phyloP scores from a whole-genome alignment of 1,140 invertebrate species.

The Pseudomyrmex dendroicus region DNA sequence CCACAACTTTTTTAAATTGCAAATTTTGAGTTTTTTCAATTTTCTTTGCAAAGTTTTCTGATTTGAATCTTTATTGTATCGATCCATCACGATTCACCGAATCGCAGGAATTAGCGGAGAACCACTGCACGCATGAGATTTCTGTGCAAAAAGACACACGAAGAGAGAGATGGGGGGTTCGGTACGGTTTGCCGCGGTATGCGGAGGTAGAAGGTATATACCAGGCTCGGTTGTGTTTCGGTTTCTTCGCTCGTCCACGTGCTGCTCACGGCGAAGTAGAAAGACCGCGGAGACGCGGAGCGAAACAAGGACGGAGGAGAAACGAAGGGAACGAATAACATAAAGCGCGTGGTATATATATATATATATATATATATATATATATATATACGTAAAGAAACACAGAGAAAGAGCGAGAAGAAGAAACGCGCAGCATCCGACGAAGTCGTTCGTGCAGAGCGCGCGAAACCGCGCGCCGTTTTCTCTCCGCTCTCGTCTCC shows the following conservation, averaged over 20 bases:
- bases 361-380: constrained; percentile 5
- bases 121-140: constrained; percentile 77
- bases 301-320: background rate
- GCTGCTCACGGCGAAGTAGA: constrained; percentile 57
- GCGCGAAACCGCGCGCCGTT: constrained; percentile 21
- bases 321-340: constrained; percentile 11
- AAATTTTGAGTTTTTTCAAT: background rate
- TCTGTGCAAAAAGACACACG: constrained; percentile 54
- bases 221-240: constrained; percentile 52
- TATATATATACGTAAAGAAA: constrained; percentile 17
- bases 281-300: constrained; percentile 17
- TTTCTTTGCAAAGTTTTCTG: background rate
- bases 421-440: constrained; percentile 13
- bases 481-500: background rate
- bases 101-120: constrained; percentile 55
- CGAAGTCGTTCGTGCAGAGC: constrained; percentile 47
- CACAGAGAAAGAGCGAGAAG: background rate
- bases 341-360: constrained; percentile 5
- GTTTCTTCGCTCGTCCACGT: constrained; percentile 64
- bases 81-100: background rate
- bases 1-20: too few species aligned
- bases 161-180: constrained; percentile 55
- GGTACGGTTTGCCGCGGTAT: constrained; percentile 66
- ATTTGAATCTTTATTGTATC: background rate
- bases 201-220: constrained; percentile 52